Base-by-base conservation (phyloP, 92 coral and sea anemone genomes). In the Scolanthus callimorphus region DNA sequence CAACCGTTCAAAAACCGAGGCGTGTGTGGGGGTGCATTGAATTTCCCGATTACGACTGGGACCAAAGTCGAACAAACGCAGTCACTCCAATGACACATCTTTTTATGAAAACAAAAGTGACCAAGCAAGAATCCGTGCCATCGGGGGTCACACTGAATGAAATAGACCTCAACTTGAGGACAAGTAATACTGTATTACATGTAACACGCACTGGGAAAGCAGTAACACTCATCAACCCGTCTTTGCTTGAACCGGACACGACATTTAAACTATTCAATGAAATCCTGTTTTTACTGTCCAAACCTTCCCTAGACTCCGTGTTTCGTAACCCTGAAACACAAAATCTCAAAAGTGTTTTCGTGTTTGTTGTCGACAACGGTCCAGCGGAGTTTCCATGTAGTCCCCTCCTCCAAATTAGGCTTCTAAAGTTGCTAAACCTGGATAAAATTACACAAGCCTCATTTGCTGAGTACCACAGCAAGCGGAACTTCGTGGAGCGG, bases 311-410 rank as follows among this genome's bases (percentile, higher is more conserved):
- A 6, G 43, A 34, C 15, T 34, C 15, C 15, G 3, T 59, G 12
- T 84, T 78, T 37, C 51, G 90, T 31, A 84, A 78, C 15, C 73
- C 72, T 25, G 58, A 58, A 2, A 85, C 91, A n/a, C 79, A 76
- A 55, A 80, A 50, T 37, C 49, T 85, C 25, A 85, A 85, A 55
- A 59, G 65, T n/a, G 66, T 59, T 47, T 73, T 85, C 52, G 83
- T 39, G 0, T 85, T 79, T 30, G 61, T 85, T 24, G 86, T 85
- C 29, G 86, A 85, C 25, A 84, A 84, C 55, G 86, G 91, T 10
- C 86, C 90, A 13, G 56, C 90, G 1, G 81, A 77, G 49, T 59
- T 55, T 1, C 80, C 80, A 20, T 3, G 23, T 11, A 79, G 31
- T 55, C 41, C 48, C 2, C 64, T 57, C 12, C 70, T 63, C 2